These are phyloP conservation scores for Troides helena DNA, from an alignment of 2,888 invertebrate species.

Conservation along the genomic window DNA sequence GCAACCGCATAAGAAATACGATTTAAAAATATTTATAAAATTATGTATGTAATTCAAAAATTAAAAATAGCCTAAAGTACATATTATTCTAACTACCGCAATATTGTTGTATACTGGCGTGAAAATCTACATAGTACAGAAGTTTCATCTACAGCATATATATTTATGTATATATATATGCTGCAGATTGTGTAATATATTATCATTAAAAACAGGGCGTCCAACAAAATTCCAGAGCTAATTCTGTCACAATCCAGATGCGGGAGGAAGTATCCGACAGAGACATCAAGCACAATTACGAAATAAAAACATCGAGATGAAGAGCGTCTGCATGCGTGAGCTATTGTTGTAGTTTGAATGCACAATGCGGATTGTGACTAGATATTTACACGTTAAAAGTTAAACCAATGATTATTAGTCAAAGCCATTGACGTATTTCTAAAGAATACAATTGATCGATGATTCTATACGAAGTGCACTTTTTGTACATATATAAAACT, in stretches of 20 bases:
- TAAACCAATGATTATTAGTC: background rate
- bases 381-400: background rate
- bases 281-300: conserved; percentile 28
- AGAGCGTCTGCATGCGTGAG: conserved; percentile 21
- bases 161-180: background rate
- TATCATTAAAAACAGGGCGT: background rate
- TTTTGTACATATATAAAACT: too few species aligned
- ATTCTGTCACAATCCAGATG: conserved; percentile 6
- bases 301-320: conserved; percentile 27
- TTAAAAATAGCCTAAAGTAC: too few species aligned
- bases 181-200: background rate
- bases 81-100: too few species aligned
- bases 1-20: too few species aligned
- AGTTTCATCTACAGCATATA: too few species aligned
- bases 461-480: too few species aligned
- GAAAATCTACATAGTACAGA: too few species aligned
- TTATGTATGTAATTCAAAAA: too few species aligned
- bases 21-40: too few species aligned
- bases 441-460: background rate
- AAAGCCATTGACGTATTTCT: background rate
- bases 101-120: too few species aligned
- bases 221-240: conserved; percentile 1
- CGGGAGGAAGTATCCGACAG: conserved; percentile 3
- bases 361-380: conserved; percentile 11
- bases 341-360: conserved; percentile 30